A percentile compares a stretch with the other conserved stretches of the same genome.
Conservation (phyloP, 2,888 invertebrate genomes). For the Ptilodon capucinus region DNA sequence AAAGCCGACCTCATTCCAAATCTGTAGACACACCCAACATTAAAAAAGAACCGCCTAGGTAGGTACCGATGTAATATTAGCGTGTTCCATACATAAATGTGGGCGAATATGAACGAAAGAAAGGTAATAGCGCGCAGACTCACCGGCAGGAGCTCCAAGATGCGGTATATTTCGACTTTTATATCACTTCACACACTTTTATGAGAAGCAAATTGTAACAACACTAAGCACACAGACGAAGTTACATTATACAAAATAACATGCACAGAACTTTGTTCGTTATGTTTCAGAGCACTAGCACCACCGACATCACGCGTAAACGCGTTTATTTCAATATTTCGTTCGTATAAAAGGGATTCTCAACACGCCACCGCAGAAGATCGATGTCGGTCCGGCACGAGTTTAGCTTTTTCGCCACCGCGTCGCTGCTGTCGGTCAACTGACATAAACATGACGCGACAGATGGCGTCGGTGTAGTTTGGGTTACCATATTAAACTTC, state of each 20-base stretch:
- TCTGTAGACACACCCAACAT: constrained; percentile 71
- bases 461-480: constrained; percentile 51
- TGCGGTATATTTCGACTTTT: constrained; percentile 54
- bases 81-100: constrained; percentile 44
- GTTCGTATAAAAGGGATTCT: constrained; percentile 64
- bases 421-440: constrained; percentile 51
- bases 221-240: constrained; percentile 76
- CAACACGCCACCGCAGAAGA: constrained; percentile 68
- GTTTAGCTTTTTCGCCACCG: constrained; percentile 62
- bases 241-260: constrained; percentile 68
- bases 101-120: constrained; percentile 45
- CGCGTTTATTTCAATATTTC: constrained; percentile 67
- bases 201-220: constrained; percentile 58
- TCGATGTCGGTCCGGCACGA: constrained; percentile 71
- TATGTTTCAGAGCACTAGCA: constrained; percentile 73
- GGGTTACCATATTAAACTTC: constrained; percentile 38
- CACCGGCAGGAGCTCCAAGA: constrained; percentile 67
- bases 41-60: constrained; percentile 34
- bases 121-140: constrained; percentile 54
- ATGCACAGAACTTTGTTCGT: constrained; percentile 64
- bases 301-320: constrained; percentile 71
- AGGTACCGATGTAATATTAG: constrained; percentile 34
- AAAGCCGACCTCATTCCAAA: constrained; percentile 57
- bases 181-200: constrained; percentile 63
- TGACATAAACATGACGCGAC: constrained; percentile 33